Base-by-base conservation (phyloP, 2,888 invertebrate species). In the Pachymerium ferrugineum region DNA sequence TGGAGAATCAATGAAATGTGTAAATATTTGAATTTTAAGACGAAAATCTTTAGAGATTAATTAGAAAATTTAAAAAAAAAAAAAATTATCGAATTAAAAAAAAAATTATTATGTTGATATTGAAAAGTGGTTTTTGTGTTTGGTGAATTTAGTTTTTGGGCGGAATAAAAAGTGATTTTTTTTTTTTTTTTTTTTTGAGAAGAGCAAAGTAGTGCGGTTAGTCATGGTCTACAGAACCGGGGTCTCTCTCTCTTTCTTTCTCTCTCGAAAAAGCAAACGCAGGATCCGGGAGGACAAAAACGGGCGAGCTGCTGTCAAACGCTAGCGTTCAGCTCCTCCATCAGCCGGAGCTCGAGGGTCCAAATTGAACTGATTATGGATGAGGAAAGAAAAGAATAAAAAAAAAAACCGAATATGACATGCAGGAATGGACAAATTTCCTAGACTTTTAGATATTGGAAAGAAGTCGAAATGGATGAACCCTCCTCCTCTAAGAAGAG, bases 181-280 rank as follows among this genome's bases (percentile, higher is more conserved):
- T 47, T 47, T 47, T n/a, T 22, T 16, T n/a, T 22, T 16, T 47
- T 47, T 47, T 22, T 47, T 47, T 47, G 47, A 10, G 47, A 47
- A 47, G 47, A 47, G 47, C 47, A 47, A 47, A 47, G 47, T 47
- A 47, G 47, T 47, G 47, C 47, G 47, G 47, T 47, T 47, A 47
- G 47, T 47, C 47, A 47, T 47, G 47, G 47, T 47, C 47, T 47
- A 47, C 47, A 47, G 47, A 47, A 47, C 47, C 47, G 47, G 47
- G 47, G 47, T 47, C 47, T 47, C 47, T n/a, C n/a, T n/a, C n/a
- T n/a, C 47, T 47, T 22, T 47, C 47, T 47, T 47, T 47, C 47
- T 47, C 47, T 47, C 19, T 47, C 47, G 47, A 47, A 47, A 47
- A 47, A 47, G 47, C 47, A 47, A 47, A 47, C 47, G 47, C 19